Base-by-base conservation (phyloP, 2,888 invertebrate species). In the Artemia sp. region DNA sequence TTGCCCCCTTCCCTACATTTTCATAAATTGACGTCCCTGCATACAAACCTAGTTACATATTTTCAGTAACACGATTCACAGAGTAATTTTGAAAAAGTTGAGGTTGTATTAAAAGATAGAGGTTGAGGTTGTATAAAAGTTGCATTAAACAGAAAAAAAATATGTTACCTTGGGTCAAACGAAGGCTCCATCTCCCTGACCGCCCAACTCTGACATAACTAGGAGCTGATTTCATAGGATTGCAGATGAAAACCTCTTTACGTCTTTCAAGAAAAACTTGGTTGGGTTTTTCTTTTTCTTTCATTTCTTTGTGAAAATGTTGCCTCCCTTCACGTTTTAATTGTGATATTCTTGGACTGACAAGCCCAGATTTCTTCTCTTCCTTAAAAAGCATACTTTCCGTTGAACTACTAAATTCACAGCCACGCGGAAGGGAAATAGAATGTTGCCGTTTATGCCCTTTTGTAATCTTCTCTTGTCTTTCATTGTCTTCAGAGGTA, bases 371-470 rank as follows among this genome's bases (percentile, higher is more conserved):
- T 10, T 19, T 19, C 2, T 8, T n/a, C 10, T 24, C 24, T 9
- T n/a, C 14, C 14, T 24, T 58, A 58, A n/a, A n/a, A 58, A 24
- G 24, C 64, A 58, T 9, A 58, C 64, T 58, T 58, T 58, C 64
- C 2, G 11, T 19, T 9, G 64, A 58, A 9, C 14, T 10, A 10
- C n/a, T 24, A 24, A 58, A 58, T 8, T 58, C 64, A n/a, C 14
- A 19, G 10, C 64, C 64, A 8, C 24, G n/a, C 64, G 64, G 64
- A 8, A 58, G 14, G n/a, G 64, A 58, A 10, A 58, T 58, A 9
- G 64, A 58, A 10, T n/a, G 64, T 24, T 58, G 64, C 10, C 64
- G n/a, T 58, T 24, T 58, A 58, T 58, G 64, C 64, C 64, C 64
- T 24, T 19, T n/a, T 1, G 64, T 10, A 10, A n/a, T 58, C n/a